Conservation (phyloP, 2,797 vertebrate species). For the Gobio occitaniae region DNA sequence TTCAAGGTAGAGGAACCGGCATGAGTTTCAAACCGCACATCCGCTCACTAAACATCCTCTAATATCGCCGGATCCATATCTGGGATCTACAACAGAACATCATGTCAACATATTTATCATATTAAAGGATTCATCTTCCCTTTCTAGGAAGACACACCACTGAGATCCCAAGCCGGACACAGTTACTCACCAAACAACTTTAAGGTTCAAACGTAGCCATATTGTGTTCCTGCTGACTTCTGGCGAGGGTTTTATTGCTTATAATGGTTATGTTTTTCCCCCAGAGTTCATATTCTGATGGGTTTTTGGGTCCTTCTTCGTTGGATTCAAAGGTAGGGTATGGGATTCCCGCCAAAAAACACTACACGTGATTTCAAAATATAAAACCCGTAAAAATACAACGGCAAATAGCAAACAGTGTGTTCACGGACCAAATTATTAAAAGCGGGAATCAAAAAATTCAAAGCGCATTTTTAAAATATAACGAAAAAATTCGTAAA, state of each 20-base stretch:
- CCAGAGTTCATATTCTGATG: constrained; percentile 19
- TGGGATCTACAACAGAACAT: too few relatives aligned
- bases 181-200: neutral
- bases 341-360: too few relatives aligned
- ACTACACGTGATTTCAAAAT: too few relatives aligned
- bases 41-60: neutral
- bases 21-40: neutral
- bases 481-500: too few relatives aligned
- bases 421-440: too few relatives aligned
- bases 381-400: too few relatives aligned
- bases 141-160: constrained; percentile 19
- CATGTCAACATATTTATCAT: too few relatives aligned
- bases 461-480: too few relatives aligned
- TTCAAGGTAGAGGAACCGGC: neutral
- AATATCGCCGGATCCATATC: neutral
- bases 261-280: neutral
- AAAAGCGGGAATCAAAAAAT: too few relatives aligned
- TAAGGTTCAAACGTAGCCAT: neutral
- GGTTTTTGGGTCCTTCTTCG: neutral
- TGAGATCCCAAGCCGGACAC: neutral
- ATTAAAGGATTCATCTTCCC: neutral
- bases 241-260: neutral
- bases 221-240: neutral
- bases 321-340: constrained; percentile 14
- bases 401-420: too few relatives aligned